These are phyloP conservation scores for Oncorhynchus keta DNA, from an alignment of 2,113 vertebrate genomes.

Conservation along the genomic window DNA sequence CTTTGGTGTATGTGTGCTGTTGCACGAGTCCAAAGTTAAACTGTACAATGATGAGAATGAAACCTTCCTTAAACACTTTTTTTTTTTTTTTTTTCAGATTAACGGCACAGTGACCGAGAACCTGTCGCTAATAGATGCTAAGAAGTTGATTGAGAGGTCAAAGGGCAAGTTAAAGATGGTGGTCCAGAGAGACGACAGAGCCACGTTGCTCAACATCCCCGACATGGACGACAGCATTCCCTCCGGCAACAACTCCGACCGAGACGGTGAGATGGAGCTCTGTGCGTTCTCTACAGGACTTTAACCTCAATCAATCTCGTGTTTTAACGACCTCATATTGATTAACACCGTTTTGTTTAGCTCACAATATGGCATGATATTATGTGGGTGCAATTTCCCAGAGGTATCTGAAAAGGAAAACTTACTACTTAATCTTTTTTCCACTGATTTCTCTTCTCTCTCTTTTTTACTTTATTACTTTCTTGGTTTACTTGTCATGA, in stretches of 20 bases:
- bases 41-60: background rate
- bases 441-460: background rate
- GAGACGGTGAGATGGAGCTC: constrained; percentile 83
- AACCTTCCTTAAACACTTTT: background rate
- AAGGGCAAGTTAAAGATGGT: constrained; percentile 99
- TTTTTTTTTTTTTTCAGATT: constrained; percentile 74
- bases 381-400: no score
- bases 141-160: constrained; percentile 97
- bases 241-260: constrained; percentile 93
- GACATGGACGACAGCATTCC: constrained; percentile 97
- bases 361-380: background rate
- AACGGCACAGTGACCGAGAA: constrained; percentile 99
- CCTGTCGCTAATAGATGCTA: constrained; percentile 95
- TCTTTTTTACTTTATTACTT: background rate
- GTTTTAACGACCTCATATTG: background rate
- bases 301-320: background rate
- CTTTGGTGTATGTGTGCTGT: background rate
- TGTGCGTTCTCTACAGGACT: background rate
- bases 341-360: background rate
- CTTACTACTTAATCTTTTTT: background rate
- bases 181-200: constrained; percentile 93
- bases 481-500: background rate
- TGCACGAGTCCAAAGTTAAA: background rate
- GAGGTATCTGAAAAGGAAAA: background rate
- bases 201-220: constrained; percentile 92